Conservation (phyloP, 2,888 invertebrate genomes). For the Drosophila hamatofila region DNA sequence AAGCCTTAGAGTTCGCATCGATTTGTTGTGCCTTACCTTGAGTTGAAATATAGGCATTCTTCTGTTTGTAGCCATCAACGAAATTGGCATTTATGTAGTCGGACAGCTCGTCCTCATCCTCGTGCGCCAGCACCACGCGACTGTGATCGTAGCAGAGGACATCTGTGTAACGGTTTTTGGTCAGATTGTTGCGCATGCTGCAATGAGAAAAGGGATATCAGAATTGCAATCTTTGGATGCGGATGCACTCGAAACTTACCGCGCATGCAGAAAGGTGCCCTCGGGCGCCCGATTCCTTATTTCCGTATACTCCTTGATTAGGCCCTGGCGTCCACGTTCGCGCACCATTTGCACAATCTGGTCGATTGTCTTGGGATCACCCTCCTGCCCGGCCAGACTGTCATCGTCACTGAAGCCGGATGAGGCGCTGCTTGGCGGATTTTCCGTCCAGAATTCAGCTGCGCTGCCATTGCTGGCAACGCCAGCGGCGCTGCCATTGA, state of each 20-base stretch:
- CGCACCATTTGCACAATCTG: conserved; percentile 88
- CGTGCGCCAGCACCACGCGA: conserved; percentile 93
- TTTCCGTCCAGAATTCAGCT: conserved; percentile 86
- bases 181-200: conserved; percentile 89
- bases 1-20: conserved; percentile 32
- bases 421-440: conserved; percentile 90
- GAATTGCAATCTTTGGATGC: too few species aligned
- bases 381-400: conserved; percentile 91
- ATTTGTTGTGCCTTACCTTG: conserved; percentile 89
- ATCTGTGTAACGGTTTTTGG: conserved; percentile 97
- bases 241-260: conserved; percentile 85
- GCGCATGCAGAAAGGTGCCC: conserved; percentile 95
- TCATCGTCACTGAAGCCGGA: conserved; percentile 97
- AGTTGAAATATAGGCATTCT: conserved; percentile 98
- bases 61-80: conserved; percentile 98
- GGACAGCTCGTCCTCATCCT: conserved; percentile 89
- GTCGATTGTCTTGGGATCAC: conserved; percentile 90
- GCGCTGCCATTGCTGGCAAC: conserved; percentile 65
- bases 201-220: conserved; percentile 42
- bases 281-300: conserved; percentile 93
- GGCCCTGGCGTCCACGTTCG: conserved; percentile 91
- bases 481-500: conserved; percentile 34
- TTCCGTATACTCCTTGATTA: conserved; percentile 94
- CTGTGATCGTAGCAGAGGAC: conserved; percentile 98
- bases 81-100: conserved; percentile 99